Evolutionary conservation across 1,140 invertebrate species (phyloP), one percentile per base, ranked within the genome.

Genomic region (Drosophila equinoxialis): DNA sequence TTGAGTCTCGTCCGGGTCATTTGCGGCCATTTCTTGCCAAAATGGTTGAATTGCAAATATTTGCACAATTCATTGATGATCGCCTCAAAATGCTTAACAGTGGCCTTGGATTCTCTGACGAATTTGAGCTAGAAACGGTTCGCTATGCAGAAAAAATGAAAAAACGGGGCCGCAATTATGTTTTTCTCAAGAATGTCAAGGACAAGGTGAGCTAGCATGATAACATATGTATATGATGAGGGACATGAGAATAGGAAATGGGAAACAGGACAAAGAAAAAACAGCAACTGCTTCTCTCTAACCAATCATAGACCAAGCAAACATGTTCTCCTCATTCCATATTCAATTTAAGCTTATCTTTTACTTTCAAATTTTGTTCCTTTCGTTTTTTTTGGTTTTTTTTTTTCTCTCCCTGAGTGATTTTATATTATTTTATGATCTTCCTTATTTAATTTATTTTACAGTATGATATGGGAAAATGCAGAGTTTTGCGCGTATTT

Each of bases 21-120:
- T 95, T 98, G 94, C 97, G 98, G 90, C 96, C 97, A 1, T 98
- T 98, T 93, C 93, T 98, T 26, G 94, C 95, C 80, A 96, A 97
- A 93, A 98, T 99, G 95, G 93, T 98, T 57, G 95, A 98, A 68
- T 93, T 98, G 13, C 98, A 99, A 93, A 98, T 98, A 81, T 99
- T 99, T 93, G 96, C 97, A 90, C 97, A 98, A 94, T 99, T 99
- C 93, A 97, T 98, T 79, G 97, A 98, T 89, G 97, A 98, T 92
- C 93, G 98, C 84, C 93, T 99, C 74, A 96, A 97, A 72, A 95
- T 98, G 93, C 94, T 98, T 39, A 98, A 98, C 93, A 95, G 95
- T 26, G 98, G 97, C 2, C 93, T 96, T 45, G 97, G 97, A 1
- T 98, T 98, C 90, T 96, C 95, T n/a, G 98, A 99, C 92, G 96